Conservation (phyloP, 2,113 vertebrate genomes). For the Hemicordylus capensis region DNA sequence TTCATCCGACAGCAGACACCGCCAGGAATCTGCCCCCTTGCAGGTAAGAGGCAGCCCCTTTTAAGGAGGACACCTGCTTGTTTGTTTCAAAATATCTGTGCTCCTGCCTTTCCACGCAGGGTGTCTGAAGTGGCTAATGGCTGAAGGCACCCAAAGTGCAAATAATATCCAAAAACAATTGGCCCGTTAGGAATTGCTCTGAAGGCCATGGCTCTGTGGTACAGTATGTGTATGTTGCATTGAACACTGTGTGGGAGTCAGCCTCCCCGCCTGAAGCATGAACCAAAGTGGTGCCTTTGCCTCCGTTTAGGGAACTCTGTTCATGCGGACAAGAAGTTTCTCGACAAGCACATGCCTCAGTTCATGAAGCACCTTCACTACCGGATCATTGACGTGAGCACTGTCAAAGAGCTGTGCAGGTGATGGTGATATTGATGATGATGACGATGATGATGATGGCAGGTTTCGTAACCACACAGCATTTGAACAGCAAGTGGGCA, state of each 20-base stretch:
- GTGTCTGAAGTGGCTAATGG: too few relatives aligned
- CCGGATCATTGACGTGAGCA: slow-evolving; percentile 96
- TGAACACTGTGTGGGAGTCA: too few relatives aligned
- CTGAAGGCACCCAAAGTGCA: neutral
- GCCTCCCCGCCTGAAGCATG: fast-evolving
- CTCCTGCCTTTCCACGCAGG: neutral
- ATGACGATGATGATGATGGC: too few relatives aligned
- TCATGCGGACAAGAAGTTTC: slow-evolving; percentile 91
- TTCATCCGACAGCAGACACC: slow-evolving; percentile 94
- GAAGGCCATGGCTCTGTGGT: too few relatives aligned
- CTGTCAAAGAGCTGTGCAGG: slow-evolving; percentile 97
- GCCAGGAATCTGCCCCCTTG: slow-evolving; percentile 92
- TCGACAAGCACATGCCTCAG: slow-evolving; percentile 97
- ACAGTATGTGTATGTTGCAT: too few relatives aligned
- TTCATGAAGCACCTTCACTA: slow-evolving; percentile 91
- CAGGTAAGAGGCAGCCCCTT: slow-evolving; percentile 77
- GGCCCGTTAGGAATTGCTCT: neutral
- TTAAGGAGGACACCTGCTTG: neutral
- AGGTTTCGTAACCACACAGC: too few relatives aligned
- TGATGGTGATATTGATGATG: slow-evolving; percentile 40
- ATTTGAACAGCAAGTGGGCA: neutral
- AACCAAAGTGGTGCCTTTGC: neutral
- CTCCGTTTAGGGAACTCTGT: slow-evolving; percentile 83
- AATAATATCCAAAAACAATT: neutral
- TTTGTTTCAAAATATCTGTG: neutral